phyloP scores from a whole-genome alignment of 2,797 vertebrate genomes.

The Leuciscus waleckii region DNA sequence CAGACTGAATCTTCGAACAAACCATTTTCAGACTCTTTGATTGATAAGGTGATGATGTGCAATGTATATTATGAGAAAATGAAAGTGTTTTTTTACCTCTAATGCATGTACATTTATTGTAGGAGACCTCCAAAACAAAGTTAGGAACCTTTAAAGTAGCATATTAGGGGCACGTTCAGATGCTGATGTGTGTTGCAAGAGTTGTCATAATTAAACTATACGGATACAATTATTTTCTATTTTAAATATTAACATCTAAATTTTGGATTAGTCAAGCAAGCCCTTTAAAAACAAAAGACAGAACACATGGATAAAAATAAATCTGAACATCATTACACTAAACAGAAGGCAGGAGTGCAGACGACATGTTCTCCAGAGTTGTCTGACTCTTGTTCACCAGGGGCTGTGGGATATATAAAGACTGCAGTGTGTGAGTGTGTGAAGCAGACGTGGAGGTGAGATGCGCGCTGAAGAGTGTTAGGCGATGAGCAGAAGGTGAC shows the following conservation, averaged over 20 bases:
- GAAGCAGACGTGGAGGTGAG: conserved; percentile 43
- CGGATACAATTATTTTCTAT: background rate
- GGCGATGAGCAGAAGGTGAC: conserved; percentile 28
- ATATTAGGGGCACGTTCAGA: too few relatives aligned
- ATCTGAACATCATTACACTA: background rate
- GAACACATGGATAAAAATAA: background rate
- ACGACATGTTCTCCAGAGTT: conserved; percentile 11
- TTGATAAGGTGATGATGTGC: too few relatives aligned
- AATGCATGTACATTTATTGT: too few relatives aligned
- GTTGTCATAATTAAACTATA: background rate
- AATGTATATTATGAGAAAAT: too few relatives aligned
- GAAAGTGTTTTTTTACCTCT: too few relatives aligned
- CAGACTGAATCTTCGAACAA: too few relatives aligned
- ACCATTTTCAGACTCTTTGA: too few relatives aligned
- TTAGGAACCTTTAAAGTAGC: too few relatives aligned
- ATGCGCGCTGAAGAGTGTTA: conserved; percentile 38
- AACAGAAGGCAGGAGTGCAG: background rate
- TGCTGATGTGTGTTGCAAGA: too few relatives aligned
- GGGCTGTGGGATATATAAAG: conserved; percentile 48
- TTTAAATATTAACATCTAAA: background rate
- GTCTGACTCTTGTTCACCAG: conserved; percentile 19
- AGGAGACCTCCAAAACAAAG: too few relatives aligned
- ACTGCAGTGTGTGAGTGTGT: conserved; percentile 52
- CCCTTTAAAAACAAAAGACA: background rate
- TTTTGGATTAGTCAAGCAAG: background rate